phyloP scores from a whole-genome alignment of 2,113 vertebrate species.

The Coregonus clupeaformis region DNA sequence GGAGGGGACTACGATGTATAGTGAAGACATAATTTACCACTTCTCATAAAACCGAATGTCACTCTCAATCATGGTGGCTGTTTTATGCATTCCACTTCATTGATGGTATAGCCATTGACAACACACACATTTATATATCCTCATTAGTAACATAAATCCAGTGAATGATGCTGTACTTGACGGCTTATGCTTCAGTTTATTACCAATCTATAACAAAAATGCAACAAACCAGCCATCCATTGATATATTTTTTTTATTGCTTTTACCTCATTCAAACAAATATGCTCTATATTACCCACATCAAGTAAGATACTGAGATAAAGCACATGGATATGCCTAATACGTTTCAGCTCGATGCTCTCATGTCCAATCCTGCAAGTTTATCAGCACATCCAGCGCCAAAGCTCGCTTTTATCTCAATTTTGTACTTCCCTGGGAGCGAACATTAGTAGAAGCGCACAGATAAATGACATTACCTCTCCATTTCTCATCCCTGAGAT shows the following conservation, averaged over 20 bases:
- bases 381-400: conserved; percentile 65
- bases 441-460: conserved; percentile 64
- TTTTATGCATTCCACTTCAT: conserved; percentile 24
- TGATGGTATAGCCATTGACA: conserved; percentile 38
- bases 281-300: not conserved
- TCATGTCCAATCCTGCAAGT: conserved; percentile 34
- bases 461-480: conserved; percentile 75
- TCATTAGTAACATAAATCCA: conserved; percentile 48
- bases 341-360: not conserved
- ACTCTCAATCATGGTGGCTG: conserved; percentile 8
- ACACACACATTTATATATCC: conserved; percentile 37
- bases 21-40: conserved; percentile 32
- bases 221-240: conserved; percentile 46
- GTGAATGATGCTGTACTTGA: conserved; percentile 46
- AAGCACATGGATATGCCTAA: no score
- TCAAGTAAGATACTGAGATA: no score
- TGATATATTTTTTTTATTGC: conserved; percentile 59
- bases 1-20: not conserved
- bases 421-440: conserved; percentile 60
- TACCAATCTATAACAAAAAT: conserved; percentile 47
- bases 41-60: conserved; percentile 21
- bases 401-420: conserved; percentile 72
- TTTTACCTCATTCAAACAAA: conserved; percentile 39
- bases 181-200: conserved; percentile 63
- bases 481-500: conserved; percentile 58